Evolutionary conservation across 2,797 vertebrate species (phyloP), one percentile per base, ranked within the genome.

Genomic region (Leptatherina wallacei): DNA sequence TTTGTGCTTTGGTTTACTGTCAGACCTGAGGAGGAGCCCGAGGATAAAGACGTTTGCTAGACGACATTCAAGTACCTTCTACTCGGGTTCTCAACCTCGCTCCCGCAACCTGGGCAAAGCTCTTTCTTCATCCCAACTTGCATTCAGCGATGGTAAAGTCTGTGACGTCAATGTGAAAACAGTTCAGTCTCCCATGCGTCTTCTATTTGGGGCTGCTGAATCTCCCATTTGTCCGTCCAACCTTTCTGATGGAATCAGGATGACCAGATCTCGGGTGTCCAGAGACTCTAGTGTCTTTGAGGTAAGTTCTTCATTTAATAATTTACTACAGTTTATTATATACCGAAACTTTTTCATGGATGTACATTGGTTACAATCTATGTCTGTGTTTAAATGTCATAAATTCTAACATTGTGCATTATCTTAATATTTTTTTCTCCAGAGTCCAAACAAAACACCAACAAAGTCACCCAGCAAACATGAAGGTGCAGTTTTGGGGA

Each of bases 11-110:
- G 29, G 4, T 73, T 78, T 65, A 63, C 47, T 82, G 52, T 52
- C 83, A 92, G 94, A 92, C 67, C 81, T 98, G 59, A 95, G 97
- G 79, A 95, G 96, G 82, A 99, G 98, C 70, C 97, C 98, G 38
- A 95, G 97, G 70, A 94, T 99, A 84, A 96, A 96, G 90, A 95
- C 92, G 4, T 83, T 96, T 20, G 90, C 89, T 5, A 93, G 94
- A 77, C 94, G 94, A 61, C 82, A 92, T 81, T 98, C 96, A 4
- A 93, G 74, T 63, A 86, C 85, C 42, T 97, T 96, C 84, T 96
- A 93, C 84, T 95, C 95, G 20, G 80, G 83, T 40, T 89, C 94
- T 66, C 95, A 95, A 49, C 88, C 92, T 13, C 92, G 89, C 60
- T 96, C 96, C 24, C 93, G 94, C 36, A 96, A 95, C 78, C 85